Conservation (phyloP, 2,113 vertebrate genomes). For the Eulemur macaco region DNA sequence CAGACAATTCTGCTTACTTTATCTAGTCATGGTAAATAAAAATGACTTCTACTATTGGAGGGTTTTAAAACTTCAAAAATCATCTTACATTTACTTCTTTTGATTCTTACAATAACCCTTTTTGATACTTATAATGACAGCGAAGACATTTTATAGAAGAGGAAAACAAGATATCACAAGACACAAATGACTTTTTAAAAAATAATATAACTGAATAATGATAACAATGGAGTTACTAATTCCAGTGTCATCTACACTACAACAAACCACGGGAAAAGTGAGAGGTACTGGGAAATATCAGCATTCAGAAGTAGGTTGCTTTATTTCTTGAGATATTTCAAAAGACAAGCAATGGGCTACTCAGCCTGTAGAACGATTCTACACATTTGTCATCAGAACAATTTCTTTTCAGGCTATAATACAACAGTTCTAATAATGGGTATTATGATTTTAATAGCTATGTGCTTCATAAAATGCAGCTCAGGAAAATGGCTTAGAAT, state of each 20-base stretch:
- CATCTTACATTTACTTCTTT: neutral
- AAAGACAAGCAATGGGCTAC: neutral
- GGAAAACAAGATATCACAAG: neutral
- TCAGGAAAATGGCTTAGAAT: conserved; percentile 47
- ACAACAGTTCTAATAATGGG: conserved; percentile 37
- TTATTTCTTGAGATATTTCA: conserved; percentile 22
- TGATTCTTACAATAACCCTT: neutral
- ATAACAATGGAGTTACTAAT: neutral
- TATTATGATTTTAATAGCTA: conserved; percentile 58
- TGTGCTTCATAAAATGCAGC: conserved; percentile 38
- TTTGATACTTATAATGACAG: neutral
- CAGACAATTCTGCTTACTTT: neutral
- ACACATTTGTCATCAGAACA: conserved; percentile 41
- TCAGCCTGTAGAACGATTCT: neutral
- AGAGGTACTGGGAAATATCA: neutral
- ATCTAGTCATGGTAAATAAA: neutral
- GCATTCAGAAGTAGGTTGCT: neutral
- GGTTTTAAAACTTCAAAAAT: neutral
- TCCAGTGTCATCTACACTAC: neutral
- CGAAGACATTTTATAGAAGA: neutral
- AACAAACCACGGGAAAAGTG: neutral
- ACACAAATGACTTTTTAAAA: neutral
- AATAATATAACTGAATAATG: neutral
- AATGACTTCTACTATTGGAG: neutral
- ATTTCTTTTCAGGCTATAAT: conserved; percentile 36